phyloP scores from a whole-genome alignment of 2,113 vertebrate genomes.

The Plectropomus leopardus region DNA sequence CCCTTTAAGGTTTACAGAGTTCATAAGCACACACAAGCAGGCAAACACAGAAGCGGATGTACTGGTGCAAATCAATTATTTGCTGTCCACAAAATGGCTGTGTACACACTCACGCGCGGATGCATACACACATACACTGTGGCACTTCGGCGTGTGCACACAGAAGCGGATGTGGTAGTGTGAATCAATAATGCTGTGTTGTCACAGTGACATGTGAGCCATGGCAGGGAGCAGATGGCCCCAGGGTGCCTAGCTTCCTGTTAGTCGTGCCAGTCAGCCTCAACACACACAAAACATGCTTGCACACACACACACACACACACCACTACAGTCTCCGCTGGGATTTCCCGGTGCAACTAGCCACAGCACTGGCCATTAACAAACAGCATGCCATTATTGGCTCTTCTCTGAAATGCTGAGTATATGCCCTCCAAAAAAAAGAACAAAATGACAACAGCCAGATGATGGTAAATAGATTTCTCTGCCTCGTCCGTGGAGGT shows the following conservation, averaged over 20 bases:
- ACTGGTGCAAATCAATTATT: conserved; percentile 82
- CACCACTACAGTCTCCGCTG: conserved; percentile 53
- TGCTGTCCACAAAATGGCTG: conserved; percentile 75
- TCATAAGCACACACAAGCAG: conserved; percentile 35
- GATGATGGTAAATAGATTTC: conserved; percentile 74
- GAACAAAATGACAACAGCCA: conserved; percentile 65
- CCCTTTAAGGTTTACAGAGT: conserved; percentile 37
- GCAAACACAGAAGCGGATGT: conserved; percentile 80
- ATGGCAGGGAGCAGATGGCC: conserved; percentile 87
- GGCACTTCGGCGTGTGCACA: conserved; percentile 61
- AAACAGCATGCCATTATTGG: conserved; percentile 77
- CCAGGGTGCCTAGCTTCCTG: conserved; percentile 79
- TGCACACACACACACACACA: conserved; percentile 28
- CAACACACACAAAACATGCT: conserved; percentile 27
- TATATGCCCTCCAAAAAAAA: conserved; percentile 37
- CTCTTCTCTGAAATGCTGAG: conserved; percentile 69
- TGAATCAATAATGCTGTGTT: conserved; percentile 86
- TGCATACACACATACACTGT: conserved; percentile 51
- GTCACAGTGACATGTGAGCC: conserved; percentile 89
- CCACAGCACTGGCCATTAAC: conserved; percentile 78
- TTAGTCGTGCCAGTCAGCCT: conserved; percentile 71
- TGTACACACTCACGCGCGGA: conserved; percentile 59
- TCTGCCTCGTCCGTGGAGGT: conserved; percentile 53
- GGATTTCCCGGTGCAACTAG: conserved; percentile 77
- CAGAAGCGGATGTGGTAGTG: conserved; percentile 82